These are phyloP conservation scores for Montipora efflorescens DNA, from an alignment of 64 coral and sea anemone species.

Conservation along the genomic window DNA sequence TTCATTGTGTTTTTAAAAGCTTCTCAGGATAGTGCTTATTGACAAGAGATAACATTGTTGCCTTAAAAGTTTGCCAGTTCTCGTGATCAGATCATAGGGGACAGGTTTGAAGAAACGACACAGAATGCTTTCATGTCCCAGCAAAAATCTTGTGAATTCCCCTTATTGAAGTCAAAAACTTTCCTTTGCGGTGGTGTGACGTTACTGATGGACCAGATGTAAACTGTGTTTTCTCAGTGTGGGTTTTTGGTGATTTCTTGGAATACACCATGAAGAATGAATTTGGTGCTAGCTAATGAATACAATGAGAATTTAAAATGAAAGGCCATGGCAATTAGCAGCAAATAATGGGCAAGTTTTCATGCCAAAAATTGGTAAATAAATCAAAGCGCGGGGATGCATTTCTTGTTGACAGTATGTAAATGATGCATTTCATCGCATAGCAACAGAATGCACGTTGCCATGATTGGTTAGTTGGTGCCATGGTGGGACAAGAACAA, in stretches of 20 bases:
- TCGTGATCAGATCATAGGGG: no score
- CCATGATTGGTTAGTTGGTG: neutral
- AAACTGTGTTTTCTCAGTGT: neutral
- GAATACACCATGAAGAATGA: neutral
- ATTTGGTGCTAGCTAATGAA: neutral
- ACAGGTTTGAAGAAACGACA: no score
- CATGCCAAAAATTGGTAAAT: neutral
- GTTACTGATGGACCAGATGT: neutral
- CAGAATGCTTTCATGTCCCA: no score
- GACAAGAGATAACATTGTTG: no score
- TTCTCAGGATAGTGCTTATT: no score
- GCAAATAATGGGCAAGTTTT: neutral
- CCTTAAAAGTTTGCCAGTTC: no score
- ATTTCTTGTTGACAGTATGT: slow-evolving; percentile 25
- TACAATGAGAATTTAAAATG: slow-evolving; percentile 5
- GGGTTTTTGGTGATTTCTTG: neutral
- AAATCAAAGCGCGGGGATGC: neutral
- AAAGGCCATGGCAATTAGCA: neutral
- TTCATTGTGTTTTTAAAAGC: no score
- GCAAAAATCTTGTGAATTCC: no score
- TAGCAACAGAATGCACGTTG: slow-evolving; percentile 25
- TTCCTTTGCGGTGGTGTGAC: no score
- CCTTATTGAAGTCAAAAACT: no score
- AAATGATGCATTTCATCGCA: slow-evolving; percentile 14
- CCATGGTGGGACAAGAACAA: neutral